phyloP scores from a whole-genome alignment of 2,113 vertebrate species.

The Pterocles orientalis region DNA sequence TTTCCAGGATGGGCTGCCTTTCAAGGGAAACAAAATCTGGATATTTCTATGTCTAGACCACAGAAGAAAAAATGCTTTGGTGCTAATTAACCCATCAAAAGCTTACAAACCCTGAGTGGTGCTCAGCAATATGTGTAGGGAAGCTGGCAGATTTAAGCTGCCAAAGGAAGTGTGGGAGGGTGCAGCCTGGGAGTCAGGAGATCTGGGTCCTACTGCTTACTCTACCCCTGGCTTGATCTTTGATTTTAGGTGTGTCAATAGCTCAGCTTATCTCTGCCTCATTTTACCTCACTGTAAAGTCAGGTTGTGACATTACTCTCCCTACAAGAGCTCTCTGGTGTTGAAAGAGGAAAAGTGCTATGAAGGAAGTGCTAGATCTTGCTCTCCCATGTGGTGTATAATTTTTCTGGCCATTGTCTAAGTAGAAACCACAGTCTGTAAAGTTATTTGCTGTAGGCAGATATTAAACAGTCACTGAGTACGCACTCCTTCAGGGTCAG shows the following conservation, averaged over 20 bases:
- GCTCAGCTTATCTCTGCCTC: background rate
- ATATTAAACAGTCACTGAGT: background rate
- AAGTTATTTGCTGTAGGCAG: background rate
- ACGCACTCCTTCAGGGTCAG: background rate
- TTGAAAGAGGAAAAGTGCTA: background rate
- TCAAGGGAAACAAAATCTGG: constrained; percentile 86
- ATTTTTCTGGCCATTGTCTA: background rate
- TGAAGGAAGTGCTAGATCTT: background rate
- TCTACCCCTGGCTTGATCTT: background rate
- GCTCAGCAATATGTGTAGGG: background rate
- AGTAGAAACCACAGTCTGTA: background rate
- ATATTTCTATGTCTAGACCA: constrained; percentile 87
- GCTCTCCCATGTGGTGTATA: background rate
- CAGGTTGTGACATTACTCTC: background rate
- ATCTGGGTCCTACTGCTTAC: background rate
- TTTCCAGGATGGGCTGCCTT: constrained; percentile 80
- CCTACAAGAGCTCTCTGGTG: background rate
- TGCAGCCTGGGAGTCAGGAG: constrained; percentile 1
- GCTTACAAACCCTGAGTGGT: constrained; percentile 45
- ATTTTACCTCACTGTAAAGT: background rate
- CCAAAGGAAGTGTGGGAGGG: background rate
- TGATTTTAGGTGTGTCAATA: background rate
- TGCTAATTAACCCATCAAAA: constrained; percentile 80
- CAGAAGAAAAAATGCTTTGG: constrained; percentile 81
- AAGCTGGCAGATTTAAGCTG: constrained; percentile 14